Base-by-base conservation (phyloP, 1,140 invertebrate species). In the Patella vulgata region DNA sequence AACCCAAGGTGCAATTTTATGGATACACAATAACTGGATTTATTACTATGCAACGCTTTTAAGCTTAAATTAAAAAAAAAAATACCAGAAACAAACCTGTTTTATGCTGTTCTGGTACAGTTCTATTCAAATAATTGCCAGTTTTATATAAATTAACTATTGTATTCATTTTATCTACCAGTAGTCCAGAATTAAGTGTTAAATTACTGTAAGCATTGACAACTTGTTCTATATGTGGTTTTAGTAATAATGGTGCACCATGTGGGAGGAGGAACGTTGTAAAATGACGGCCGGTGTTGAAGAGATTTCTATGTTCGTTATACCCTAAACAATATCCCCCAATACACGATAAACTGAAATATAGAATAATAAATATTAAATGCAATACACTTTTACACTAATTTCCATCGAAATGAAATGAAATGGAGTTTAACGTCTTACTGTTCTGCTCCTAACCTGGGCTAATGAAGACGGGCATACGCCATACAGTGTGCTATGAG, bases 301-400 rank as follows among this genome's bases (percentile, higher is more conserved):
- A 78, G n/a, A 85, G 77, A 59, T 87, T 87, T 28, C 74, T 70
- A 54, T 80, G 81, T 65, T 86, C 84, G 69, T 86, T 86, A 62
- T 79, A 79, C 27, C 82, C 80, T n/a, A 64, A 25, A 67, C 86
- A 87, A 6, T 56, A 60, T 1, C 78, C 77, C 11, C 77, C 43
- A 8, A 72, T 30, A 72, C 84, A 86, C 1, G 33, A 14, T 8
- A 76, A 44, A 36, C 80, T 82, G 64, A 14, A 68, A 68, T 17
- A 23, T 47, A 55, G 47, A 0, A 21, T 19, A 51, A n/a, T n/a
- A n/a, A n/a, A n/a, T n/a, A n/a, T n/a, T n/a, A 36, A 36, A 36
- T 14, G 33, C 33, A 36, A 36, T 36, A 14, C 14, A 36, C 14
- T 5, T 8, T 36, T 36, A 36, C 33, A 36, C 14, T 5, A 8